Evolutionary conservation across 2,888 invertebrate species (phyloP), one percentile per base, ranked within the genome.

Genomic region (Stenoptilia bipunctidactyla): DNA sequence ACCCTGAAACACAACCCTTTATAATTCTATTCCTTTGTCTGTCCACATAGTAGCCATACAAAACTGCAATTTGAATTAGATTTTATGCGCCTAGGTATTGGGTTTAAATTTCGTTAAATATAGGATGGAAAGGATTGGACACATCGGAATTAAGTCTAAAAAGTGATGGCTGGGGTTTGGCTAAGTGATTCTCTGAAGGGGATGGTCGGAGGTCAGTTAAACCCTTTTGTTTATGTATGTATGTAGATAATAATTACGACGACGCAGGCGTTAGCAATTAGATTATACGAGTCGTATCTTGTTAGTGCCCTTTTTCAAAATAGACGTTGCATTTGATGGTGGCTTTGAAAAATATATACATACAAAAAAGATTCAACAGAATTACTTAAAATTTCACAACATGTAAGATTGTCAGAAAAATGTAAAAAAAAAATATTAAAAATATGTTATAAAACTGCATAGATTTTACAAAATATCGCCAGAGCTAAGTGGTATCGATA

Each of bases 141-240:
- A 53, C 55, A 57, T 54, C 55, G 53, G 53, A 57, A 61, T 61
- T 56, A 54, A 52, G 59, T 54, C 53, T 53, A 59, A 57, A 53
- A 43, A 55, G 56, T 63, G 63, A 66, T 62, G 60, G 58, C 53
- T 30, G 55, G 51, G 60, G 64, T 63, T 66, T 65, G 56, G 57
- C 64, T 66, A 64, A 64, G 61, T 67, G 63, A 65, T 64, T 66
- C 59, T 58, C 59, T 30, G 55, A 59, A 61, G 59, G 61, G 66
- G 58, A 55, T 46, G 40, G 47, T 51, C 50, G 47, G 53, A 51
- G 47, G 45, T 47, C 49, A 46, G 47, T 44, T 42, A 48, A 36
- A 49, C 50, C 56, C 55, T 51, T 52, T 58, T 53, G 51, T 53
- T 53, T 50, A 48, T 48, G 30, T 30, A 30, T 30, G 30, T 12